Evolutionary conservation across 2,888 invertebrate species (phyloP).

Genomic region (Plebejus argus): DNA sequence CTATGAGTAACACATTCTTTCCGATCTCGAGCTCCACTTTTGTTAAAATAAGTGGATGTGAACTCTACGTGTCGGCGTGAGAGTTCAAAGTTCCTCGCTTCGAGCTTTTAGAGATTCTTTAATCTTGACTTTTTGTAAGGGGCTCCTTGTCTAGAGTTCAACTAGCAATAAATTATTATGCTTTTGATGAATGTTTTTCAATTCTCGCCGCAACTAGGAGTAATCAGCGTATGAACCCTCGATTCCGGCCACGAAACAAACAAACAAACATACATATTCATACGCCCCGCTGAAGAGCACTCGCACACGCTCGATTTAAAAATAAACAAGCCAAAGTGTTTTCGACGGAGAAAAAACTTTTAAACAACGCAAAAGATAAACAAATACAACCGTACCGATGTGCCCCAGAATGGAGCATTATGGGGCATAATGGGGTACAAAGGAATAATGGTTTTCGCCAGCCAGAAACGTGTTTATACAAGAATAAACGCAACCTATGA

Average conservation of each 20-base stretch:
- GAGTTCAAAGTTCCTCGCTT: not conserved
- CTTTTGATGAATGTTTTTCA: slow-evolving; percentile 34
- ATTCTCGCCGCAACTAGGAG: slow-evolving; percentile 36
- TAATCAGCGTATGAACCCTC: slow-evolving; percentile 57
- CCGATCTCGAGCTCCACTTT: slow-evolving; percentile 10
- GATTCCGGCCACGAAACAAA: slow-evolving; percentile 47
- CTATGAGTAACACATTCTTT: slow-evolving; percentile 23
- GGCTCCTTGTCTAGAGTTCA: slow-evolving; percentile 18
- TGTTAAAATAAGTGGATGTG: not conserved
- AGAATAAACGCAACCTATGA: slow-evolving; percentile 56
- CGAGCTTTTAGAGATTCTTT: not conserved
- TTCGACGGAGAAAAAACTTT: slow-evolving; percentile 57
- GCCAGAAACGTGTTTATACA: slow-evolving; percentile 51
- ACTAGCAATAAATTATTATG: slow-evolving; percentile 28
- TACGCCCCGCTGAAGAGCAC: slow-evolving; percentile 57
- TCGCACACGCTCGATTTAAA: slow-evolving; percentile 65
- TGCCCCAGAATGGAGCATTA: slow-evolving; percentile 37
- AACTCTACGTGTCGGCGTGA: not conserved
- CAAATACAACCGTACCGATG: slow-evolving; percentile 41
- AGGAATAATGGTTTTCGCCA: slow-evolving; percentile 50
- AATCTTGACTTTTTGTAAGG: slow-evolving; percentile 20
- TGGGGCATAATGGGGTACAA: slow-evolving; percentile 42
- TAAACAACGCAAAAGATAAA: slow-evolving; percentile 49
- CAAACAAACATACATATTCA: slow-evolving; percentile 62
- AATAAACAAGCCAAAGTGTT: slow-evolving; percentile 71